These are phyloP conservation scores for Brachionus manjavacas DNA, from an alignment of 1,140 invertebrate genomes.

Conservation along the genomic window DNA sequence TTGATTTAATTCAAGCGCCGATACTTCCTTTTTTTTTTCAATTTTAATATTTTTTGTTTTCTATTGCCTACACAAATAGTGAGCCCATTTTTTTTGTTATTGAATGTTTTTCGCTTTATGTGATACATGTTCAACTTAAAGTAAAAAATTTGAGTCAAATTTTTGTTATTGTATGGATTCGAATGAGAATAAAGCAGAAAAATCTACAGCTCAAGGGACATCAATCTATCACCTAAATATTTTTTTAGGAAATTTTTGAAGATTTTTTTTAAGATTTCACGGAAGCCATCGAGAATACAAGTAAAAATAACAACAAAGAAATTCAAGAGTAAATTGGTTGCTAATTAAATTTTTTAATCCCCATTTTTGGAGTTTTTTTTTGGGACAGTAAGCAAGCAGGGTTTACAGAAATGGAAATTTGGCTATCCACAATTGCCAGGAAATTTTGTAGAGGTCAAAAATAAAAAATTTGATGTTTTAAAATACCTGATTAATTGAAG, in stretches of 20 bases:
- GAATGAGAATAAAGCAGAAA: not conserved
- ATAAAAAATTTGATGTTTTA: too few relatives aligned
- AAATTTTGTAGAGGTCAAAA: too few relatives aligned
- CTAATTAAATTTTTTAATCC: not conserved
- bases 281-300: not conserved
- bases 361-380: too few relatives aligned
- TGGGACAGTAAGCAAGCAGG: too few relatives aligned
- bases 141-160: not conserved
- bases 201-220: not conserved
- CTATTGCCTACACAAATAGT: slow-evolving; percentile 28
- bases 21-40: slow-evolving; percentile 12
- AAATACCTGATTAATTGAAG: too few relatives aligned
- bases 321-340: not conserved
- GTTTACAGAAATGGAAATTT: too few relatives aligned
- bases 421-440: too few relatives aligned
- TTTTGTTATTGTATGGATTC: not conserved
- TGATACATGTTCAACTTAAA: not conserved
- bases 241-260: not conserved
- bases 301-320: not conserved
- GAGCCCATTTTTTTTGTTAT: not conserved
- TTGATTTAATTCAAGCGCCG: not conserved
- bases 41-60: not conserved
- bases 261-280: not conserved
- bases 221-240: not conserved
- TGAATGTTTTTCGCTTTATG: not conserved